Conservation (phyloP, 2,797 vertebrate genomes). For the Lithobates pipiens region DNA sequence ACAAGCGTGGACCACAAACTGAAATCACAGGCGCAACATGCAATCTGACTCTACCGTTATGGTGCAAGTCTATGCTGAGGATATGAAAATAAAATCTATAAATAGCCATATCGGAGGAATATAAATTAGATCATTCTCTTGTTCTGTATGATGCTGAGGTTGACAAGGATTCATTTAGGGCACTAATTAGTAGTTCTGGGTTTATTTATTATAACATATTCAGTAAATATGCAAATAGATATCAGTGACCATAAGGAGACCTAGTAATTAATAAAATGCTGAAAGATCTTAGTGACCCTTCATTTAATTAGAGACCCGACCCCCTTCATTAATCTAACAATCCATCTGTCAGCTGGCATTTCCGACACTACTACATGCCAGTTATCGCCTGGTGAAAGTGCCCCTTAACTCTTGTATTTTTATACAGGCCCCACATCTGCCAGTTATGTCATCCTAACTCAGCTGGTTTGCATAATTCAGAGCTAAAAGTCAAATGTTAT, state of each 20-base stretch:
- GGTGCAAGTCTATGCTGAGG: not conserved
- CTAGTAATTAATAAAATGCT: slow-evolving; percentile 56
- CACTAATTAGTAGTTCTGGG: slow-evolving; percentile 29
- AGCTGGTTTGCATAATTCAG: slow-evolving; percentile 27
- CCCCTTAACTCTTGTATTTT: slow-evolving; percentile 12
- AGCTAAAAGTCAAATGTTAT: slow-evolving; percentile 7
- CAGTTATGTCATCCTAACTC: slow-evolving; percentile 11
- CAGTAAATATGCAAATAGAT: slow-evolving; percentile 55
- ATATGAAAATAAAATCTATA: slow-evolving; percentile 19
- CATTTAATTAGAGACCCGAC: slow-evolving; percentile 54
- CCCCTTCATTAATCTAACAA: slow-evolving; percentile 26
- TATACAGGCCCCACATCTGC: not conserved
- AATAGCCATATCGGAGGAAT: slow-evolving; percentile 13
- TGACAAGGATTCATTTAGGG: not conserved
- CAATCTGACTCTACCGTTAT: not conserved
- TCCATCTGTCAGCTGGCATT: slow-evolving; percentile 60
- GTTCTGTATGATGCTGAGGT: not conserved
- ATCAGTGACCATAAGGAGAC: slow-evolving; percentile 48
- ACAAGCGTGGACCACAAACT: slow-evolving; percentile 5
- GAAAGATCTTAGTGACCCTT: slow-evolving; percentile 51
- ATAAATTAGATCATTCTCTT: slow-evolving; percentile 5
- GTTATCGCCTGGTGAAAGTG: slow-evolving; percentile 22
- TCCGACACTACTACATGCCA: slow-evolving; percentile 26
- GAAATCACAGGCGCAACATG: not conserved
- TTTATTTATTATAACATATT: slow-evolving; percentile 49